Conservation (phyloP, 2,888 invertebrate species). For the Itoplectis maculator region DNA sequence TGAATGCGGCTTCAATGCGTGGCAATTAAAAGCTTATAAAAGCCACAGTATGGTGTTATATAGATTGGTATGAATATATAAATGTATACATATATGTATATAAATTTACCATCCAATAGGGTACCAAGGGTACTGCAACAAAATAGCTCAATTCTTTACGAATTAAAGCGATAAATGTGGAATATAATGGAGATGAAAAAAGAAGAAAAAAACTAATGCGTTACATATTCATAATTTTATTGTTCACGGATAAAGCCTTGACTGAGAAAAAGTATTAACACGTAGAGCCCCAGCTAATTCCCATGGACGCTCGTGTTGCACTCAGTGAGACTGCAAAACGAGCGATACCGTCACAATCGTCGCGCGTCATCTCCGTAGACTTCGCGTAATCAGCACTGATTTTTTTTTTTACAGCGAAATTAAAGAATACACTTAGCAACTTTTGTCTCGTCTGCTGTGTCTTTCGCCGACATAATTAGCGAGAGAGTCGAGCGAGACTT, state of each 20-base stretch:
- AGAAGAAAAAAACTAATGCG: slow-evolving; percentile 49
- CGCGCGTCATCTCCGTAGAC: too few relatives aligned
- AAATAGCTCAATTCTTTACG: background rate
- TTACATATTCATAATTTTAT: slow-evolving; percentile 67
- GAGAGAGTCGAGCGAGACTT: slow-evolving; percentile 35
- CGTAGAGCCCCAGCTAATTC: background rate
- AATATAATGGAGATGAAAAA: slow-evolving; percentile 45
- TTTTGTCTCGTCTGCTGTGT: slow-evolving; percentile 28
- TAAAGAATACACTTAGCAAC: background rate
- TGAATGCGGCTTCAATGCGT: background rate
- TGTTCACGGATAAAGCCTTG: slow-evolving; percentile 51
- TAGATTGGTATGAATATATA: too few relatives aligned
- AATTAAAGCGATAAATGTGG: slow-evolving; percentile 17
- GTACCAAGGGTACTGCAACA: background rate
- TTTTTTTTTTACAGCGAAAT: slow-evolving; percentile 16
- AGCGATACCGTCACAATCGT: slow-evolving; percentile 20
- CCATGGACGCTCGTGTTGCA: slow-evolving; percentile 37
- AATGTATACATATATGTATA: too few relatives aligned
- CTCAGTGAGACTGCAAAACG: background rate
- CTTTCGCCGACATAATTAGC: slow-evolving; percentile 43
- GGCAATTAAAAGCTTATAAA: background rate
- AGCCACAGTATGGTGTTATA: too few relatives aligned
- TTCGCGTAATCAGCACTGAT: slow-evolving; percentile 21
- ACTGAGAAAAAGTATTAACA: slow-evolving; percentile 51
- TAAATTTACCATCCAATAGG: too few relatives aligned